These are phyloP conservation scores for Chydorus sphaericus DNA, from an alignment of 2,888 invertebrate species.

Conservation along the genomic window DNA sequence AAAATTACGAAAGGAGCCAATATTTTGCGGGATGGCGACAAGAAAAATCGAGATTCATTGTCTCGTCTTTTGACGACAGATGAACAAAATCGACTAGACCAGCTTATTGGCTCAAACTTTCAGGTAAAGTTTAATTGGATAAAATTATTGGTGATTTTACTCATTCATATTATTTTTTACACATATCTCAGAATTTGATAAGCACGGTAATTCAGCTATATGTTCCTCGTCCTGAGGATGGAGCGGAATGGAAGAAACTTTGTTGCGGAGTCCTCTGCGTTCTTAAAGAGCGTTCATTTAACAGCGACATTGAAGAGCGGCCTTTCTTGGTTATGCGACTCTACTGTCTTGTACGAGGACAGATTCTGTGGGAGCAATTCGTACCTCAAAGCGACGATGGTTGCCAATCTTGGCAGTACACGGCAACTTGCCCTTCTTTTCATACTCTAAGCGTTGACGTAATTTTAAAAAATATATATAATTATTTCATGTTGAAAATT, in stretches of 20 bases:
- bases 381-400: slow-evolving; percentile 46
- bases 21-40: too few relatives aligned
- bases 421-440: slow-evolving; percentile 59
- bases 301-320: slow-evolving; percentile 36
- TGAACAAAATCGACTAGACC: slow-evolving; percentile 72
- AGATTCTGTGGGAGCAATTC: slow-evolving; percentile 86
- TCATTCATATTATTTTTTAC: not conserved
- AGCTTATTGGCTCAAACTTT: slow-evolving; percentile 46
- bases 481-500: not conserved
- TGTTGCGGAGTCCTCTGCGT: slow-evolving; percentile 78
- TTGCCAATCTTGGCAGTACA: too few relatives aligned
- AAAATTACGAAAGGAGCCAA: too few relatives aligned
- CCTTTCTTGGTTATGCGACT: slow-evolving; percentile 85
- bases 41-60: too few relatives aligned
- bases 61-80: slow-evolving; percentile 56
- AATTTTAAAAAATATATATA: slow-evolving; percentile 15
- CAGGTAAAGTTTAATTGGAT: not conserved
- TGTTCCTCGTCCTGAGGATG: slow-evolving; percentile 65
- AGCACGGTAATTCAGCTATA: slow-evolving; percentile 73
- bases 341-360: slow-evolving; percentile 61
- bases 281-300: slow-evolving; percentile 86
- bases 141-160: not conserved
- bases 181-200: slow-evolving; percentile 22
- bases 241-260: slow-evolving; percentile 70
- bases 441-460: slow-evolving; percentile 85